These are phyloP conservation scores for Staurois parvus DNA, from an alignment of 2,797 vertebrate genomes.

Conservation along the genomic window DNA sequence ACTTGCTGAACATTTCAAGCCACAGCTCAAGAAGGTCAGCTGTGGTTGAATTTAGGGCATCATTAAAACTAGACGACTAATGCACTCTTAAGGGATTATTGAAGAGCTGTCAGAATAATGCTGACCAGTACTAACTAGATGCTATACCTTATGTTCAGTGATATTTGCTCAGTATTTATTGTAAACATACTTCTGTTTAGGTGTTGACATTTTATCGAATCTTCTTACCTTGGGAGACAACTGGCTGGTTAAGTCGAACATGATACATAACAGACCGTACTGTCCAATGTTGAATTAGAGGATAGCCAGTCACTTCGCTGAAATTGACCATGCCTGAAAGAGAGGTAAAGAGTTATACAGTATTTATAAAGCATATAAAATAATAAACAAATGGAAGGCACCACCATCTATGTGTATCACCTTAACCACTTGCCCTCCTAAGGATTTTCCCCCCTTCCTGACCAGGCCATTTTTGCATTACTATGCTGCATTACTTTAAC, in stretches of 20 bases:
- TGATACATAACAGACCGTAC: constrained; percentile 93
- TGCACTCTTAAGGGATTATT: constrained; percentile 16
- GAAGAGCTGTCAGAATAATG: constrained; percentile 7
- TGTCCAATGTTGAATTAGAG: constrained; percentile 92
- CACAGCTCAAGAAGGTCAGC: neutral
- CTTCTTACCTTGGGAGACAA: constrained; percentile 89
- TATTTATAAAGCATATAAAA: too few species aligned
- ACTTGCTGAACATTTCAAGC: neutral
- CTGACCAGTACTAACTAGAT: constrained; percentile 11
- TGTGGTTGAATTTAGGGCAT: constrained; percentile 4
- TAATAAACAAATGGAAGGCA: too few species aligned
- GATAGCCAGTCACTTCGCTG: constrained; percentile 96
- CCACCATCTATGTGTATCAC: too few species aligned
- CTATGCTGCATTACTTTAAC: too few species aligned
- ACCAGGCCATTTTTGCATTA: too few species aligned
- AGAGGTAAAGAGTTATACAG: neutral
- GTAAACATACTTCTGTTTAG: neutral
- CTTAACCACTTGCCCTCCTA: too few species aligned
- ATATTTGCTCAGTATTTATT: neutral
- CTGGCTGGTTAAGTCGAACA: constrained; percentile 92
- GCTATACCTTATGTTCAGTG: neutral
- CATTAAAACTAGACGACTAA: constrained; percentile 26
- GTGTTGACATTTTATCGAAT: neutral
- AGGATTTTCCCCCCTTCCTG: too few species aligned
- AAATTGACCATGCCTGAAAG: constrained; percentile 97